These are phyloP conservation scores for Pangasius djambal DNA, from an alignment of 2,797 vertebrate species.

Conservation along the genomic window DNA sequence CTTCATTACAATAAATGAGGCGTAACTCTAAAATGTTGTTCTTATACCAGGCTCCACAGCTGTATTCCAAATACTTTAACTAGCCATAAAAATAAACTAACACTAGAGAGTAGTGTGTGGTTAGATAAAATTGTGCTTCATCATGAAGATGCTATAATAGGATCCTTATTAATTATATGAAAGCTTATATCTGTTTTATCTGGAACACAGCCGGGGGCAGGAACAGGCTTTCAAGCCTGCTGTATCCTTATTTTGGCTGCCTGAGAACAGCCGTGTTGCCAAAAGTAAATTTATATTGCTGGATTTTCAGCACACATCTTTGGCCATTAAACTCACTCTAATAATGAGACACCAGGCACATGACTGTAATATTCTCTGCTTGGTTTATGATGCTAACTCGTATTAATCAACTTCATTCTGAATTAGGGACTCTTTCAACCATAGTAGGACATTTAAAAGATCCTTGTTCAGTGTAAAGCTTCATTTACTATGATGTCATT, in stretches of 20 bases:
- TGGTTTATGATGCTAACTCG: constrained; percentile 12
- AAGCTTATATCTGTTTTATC: constrained; percentile 22
- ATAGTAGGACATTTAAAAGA: constrained; percentile 29
- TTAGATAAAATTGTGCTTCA: background rate
- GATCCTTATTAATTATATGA: background rate
- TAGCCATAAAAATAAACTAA: constrained; percentile 14
- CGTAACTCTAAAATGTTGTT: background rate
- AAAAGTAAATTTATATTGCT: constrained; percentile 50
- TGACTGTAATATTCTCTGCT: constrained; percentile 28
- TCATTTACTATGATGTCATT: constrained; percentile 23
- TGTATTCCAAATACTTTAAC: background rate
- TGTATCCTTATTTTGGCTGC: constrained; percentile 43
- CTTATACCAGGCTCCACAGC: background rate
- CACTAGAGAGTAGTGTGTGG: background rate
- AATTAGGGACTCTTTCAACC: constrained; percentile 25
- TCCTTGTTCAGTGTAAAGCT: constrained; percentile 11
- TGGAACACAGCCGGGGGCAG: constrained; percentile 6
- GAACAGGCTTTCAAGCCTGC: constrained; percentile 15
- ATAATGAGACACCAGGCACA: constrained; percentile 45
- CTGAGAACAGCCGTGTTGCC: constrained; percentile 20
- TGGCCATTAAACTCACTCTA: constrained; percentile 44
- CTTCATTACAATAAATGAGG: background rate
- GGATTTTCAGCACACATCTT: constrained; percentile 43
- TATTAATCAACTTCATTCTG: constrained; percentile 31
- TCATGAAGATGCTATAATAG: constrained; percentile 21